These are phyloP conservation scores for Albula glossodonta DNA, from an alignment of 2,113 vertebrate genomes.

Conservation along the genomic window DNA sequence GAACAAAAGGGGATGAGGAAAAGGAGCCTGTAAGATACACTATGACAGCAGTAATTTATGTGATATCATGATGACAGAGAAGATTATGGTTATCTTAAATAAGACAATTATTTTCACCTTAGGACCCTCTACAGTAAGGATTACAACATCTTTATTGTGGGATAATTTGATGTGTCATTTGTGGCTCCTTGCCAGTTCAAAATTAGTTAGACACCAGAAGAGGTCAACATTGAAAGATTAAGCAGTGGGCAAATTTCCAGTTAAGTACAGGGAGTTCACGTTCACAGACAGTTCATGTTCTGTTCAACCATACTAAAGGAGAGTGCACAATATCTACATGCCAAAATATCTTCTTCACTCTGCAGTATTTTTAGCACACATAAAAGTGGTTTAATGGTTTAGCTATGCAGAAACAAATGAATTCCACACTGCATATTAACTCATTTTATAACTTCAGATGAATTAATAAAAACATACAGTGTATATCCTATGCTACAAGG, in stretches of 20 bases:
- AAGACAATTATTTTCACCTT: not conserved
- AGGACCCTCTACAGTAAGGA: no score
- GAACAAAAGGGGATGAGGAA: slow-evolving; percentile 1
- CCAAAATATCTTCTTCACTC: not conserved
- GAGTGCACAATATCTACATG: not conserved
- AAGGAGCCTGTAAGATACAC: slow-evolving; percentile 1
- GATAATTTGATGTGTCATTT: not conserved
- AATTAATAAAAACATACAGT: not conserved
- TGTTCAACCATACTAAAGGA: not conserved
- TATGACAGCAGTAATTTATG: not conserved
- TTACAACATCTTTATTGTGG: not conserved
- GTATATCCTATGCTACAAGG: not conserved
- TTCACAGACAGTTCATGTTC: not conserved
- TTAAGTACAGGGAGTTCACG: not conserved
- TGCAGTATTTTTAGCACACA: slow-evolving; percentile 1
- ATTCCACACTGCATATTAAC: not conserved
- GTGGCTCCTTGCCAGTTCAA: not conserved
- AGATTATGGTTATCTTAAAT: not conserved
- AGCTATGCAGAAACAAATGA: not conserved
- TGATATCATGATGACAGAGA: not conserved
- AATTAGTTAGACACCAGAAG: not conserved
- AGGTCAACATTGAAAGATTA: not conserved
- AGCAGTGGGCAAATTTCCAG: not conserved
- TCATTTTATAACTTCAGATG: not conserved
- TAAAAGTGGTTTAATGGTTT: not conserved